phyloP scores from a whole-genome alignment of 2,888 invertebrate genomes.

The Shargacucullia verbasci region DNA sequence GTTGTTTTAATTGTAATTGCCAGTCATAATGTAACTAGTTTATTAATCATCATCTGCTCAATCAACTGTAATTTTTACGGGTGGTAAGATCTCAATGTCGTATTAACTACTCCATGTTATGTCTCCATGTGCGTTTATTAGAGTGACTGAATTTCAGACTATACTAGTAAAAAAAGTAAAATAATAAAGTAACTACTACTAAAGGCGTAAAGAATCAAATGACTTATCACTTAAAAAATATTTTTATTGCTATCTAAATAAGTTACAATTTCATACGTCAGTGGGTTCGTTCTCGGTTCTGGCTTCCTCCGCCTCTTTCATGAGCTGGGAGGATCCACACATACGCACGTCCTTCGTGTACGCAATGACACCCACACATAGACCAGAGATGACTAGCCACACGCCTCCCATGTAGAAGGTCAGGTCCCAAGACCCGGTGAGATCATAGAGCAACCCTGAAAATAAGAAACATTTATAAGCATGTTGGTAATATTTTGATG shows the following conservation, averaged over 20 bases:
- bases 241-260: slow-evolving; percentile 42
- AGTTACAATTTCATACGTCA: slow-evolving; percentile 38
- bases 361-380: slow-evolving; percentile 76
- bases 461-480: slow-evolving; percentile 16
- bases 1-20: too few relatives aligned
- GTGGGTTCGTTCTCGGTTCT: slow-evolving; percentile 30
- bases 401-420: slow-evolving; percentile 81
- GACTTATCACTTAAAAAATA: slow-evolving; percentile 12
- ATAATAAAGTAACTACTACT: too few relatives aligned
- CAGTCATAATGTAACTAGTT: too few relatives aligned
- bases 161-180: too few relatives aligned
- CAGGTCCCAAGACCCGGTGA: slow-evolving; percentile 76
- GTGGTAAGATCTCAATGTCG: too few relatives aligned
- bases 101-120: too few relatives aligned
- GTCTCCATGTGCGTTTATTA: too few relatives aligned
- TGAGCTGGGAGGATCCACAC: slow-evolving; percentile 74
- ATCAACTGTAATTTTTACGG: too few relatives aligned
- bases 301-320: slow-evolving; percentile 71
- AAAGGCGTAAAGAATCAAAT: slow-evolving; percentile 2
- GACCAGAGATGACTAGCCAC: slow-evolving; percentile 77
- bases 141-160: too few relatives aligned
- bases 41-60: too few relatives aligned
- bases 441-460: slow-evolving; percentile 78
- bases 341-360: slow-evolving; percentile 75
- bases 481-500: too few relatives aligned